Conservation (phyloP, 2,888 invertebrate genomes). For the Andrena praecox region DNA sequence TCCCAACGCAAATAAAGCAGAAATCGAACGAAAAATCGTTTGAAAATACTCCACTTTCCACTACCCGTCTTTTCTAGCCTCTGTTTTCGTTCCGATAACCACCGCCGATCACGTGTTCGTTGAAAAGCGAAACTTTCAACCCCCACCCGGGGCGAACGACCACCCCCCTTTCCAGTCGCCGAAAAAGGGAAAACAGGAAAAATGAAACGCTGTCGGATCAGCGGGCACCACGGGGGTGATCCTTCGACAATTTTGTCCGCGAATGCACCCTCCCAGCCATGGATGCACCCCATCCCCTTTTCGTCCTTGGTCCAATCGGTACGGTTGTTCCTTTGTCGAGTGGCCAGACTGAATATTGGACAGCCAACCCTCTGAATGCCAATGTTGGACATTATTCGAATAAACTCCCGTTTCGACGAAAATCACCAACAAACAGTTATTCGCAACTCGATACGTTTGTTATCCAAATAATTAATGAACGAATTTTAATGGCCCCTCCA, state of each 20-base stretch:
- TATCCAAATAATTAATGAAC: too few relatives aligned
- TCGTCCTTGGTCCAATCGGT: constrained; percentile 19
- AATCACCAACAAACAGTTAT: too few relatives aligned
- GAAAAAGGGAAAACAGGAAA: constrained; percentile 12
- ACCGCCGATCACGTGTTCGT: constrained; percentile 17
- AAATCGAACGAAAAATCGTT: background rate
- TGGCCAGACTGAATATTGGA: constrained; percentile 35
- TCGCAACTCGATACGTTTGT: too few relatives aligned
- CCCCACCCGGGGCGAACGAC: background rate
- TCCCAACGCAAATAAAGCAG: background rate
- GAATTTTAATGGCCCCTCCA: too few relatives aligned
- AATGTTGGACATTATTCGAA: background rate
- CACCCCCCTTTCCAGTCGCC: constrained; percentile 10
- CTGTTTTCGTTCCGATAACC: constrained; percentile 37
- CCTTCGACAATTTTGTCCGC: constrained; percentile 33
- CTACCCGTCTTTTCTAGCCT: background rate
- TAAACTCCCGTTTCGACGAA: background rate
- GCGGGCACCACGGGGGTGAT: constrained; percentile 18
- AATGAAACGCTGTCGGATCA: constrained; percentile 11
- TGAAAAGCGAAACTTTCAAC: constrained; percentile 46
- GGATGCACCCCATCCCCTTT: constrained; percentile 16
- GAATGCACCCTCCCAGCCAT: constrained; percentile 18
- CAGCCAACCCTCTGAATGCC: constrained; percentile 17
- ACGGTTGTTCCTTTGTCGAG: constrained; percentile 41
- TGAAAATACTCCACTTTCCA: background rate